phyloP scores from a whole-genome alignment of 2,797 vertebrate species.

The Paratrypauchen microcephalus region DNA sequence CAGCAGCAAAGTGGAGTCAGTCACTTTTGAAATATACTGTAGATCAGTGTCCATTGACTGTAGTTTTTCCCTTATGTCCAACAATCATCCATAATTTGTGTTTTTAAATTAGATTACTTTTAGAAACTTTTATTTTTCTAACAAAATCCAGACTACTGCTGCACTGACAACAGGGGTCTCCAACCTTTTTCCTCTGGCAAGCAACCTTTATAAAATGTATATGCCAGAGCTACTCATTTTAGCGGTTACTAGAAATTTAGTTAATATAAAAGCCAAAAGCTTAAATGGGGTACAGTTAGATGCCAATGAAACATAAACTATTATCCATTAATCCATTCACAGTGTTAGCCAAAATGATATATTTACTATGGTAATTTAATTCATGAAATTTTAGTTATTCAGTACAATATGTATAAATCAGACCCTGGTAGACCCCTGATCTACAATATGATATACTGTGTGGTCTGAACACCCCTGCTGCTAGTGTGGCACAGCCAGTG shows the following conservation, averaged over 20 bases:
- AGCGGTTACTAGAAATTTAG: too few species aligned
- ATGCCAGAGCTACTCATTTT: too few species aligned
- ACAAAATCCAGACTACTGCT: background rate
- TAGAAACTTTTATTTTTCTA: background rate
- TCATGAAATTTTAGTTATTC: too few species aligned
- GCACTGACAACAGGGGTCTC: background rate
- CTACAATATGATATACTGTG: background rate
- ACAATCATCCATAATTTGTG: background rate
- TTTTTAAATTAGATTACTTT: background rate
- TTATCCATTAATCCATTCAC: too few species aligned
- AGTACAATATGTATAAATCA: too few species aligned
- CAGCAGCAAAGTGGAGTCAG: constrained; percentile 4
- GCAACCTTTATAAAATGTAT: too few species aligned
- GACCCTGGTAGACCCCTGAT: background rate
- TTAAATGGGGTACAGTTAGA: too few species aligned
- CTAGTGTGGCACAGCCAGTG: background rate
- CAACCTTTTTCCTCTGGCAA: too few species aligned
- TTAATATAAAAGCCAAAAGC: too few species aligned
- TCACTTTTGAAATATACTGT: background rate
- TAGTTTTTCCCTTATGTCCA: background rate
- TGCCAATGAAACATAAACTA: too few species aligned
- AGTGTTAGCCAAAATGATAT: too few species aligned
- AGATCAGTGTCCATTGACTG: background rate
- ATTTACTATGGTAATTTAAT: too few species aligned
- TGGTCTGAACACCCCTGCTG: background rate